Percentiles rank a stretch among this genome's conserved stretches.
These are phyloP conservation scores for Agonopterix subpropinquella DNA, from an alignment of 2,888 invertebrate species.

Conservation along the genomic window DNA sequence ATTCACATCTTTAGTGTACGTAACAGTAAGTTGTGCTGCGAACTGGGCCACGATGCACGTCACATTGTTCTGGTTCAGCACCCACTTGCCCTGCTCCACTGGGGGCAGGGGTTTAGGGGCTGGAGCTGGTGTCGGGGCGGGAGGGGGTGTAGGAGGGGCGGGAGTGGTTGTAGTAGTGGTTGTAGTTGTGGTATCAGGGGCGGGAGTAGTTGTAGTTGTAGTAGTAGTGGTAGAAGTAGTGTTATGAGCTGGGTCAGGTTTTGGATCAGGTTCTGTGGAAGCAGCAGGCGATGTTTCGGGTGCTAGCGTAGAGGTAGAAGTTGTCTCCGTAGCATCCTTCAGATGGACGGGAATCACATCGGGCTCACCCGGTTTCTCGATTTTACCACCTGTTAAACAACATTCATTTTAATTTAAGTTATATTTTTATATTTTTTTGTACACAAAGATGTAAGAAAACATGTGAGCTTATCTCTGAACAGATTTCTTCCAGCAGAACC, in stretches of 20 bases:
- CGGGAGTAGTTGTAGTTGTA: slow-evolving; percentile 32
- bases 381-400: no score
- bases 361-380: no score
- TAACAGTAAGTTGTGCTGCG: slow-evolving; percentile 79
- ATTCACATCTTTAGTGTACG: slow-evolving; percentile 44
- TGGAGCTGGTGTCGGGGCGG: slow-evolving; percentile 30
- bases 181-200: slow-evolving; percentile 53
- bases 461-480: no score
- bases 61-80: slow-evolving; percentile 47
- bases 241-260: background rate
- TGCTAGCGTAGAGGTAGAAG: no score
- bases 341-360: no score
- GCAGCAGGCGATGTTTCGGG: no score
- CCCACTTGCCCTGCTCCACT: slow-evolving; percentile 49
- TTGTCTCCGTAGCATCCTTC: no score
- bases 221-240: background rate
- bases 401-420: no score
- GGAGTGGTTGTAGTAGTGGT: slow-evolving; percentile 64
- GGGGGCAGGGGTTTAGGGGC: slow-evolving; percentile 34
- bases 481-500: no score
- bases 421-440: no score
- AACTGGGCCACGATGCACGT: slow-evolving; percentile 81
- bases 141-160: slow-evolving; percentile 31
- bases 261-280: no score
- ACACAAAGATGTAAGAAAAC: no score